phyloP scores from a whole-genome alignment of 2,888 invertebrate genomes.

The Anoncus sp. region DNA sequence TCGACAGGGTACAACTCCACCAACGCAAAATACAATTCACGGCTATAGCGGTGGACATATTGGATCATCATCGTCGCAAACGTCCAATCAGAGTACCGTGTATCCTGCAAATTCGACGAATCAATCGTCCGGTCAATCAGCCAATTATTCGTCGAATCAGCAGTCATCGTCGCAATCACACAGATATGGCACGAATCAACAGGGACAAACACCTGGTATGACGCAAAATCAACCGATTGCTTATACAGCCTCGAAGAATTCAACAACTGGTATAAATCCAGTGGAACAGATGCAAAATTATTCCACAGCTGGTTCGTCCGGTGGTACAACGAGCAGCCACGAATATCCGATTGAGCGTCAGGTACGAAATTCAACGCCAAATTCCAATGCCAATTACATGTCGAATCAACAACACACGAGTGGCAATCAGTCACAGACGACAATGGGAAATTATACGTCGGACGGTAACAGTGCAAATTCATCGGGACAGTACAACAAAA shows the following conservation, averaged over 20 bases:
- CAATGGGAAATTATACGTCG: constrained; percentile 71
- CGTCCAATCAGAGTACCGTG: constrained; percentile 47
- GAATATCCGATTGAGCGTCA: constrained; percentile 74
- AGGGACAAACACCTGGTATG: constrained; percentile 32
- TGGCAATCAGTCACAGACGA: constrained; percentile 52
- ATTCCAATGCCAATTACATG: constrained; percentile 70
- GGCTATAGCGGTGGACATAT: constrained; percentile 70
- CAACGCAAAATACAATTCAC: constrained; percentile 70
- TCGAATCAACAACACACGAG: constrained; percentile 56
- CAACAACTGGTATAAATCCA: constrained; percentile 58
- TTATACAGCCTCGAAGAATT: constrained; percentile 41
- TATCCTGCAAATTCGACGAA: constrained; percentile 57
- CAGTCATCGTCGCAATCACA: constrained; percentile 55
- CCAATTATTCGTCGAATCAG: constrained; percentile 60
- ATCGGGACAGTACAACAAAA: constrained; percentile 72
- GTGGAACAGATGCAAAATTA: constrained; percentile 75
- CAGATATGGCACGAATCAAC: constrained; percentile 53
- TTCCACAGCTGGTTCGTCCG: constrained; percentile 56
- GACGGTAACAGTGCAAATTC: constrained; percentile 67
- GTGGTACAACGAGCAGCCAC: constrained; percentile 64
- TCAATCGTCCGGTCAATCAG: constrained; percentile 53
- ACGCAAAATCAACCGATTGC: constrained; percentile 49
- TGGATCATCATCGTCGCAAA: constrained; percentile 62
- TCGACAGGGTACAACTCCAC: constrained; percentile 64
- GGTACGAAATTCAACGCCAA: constrained; percentile 66